Base-by-base conservation (phyloP, 2,888 invertebrate genomes). In the Conchocele bisecta region DNA sequence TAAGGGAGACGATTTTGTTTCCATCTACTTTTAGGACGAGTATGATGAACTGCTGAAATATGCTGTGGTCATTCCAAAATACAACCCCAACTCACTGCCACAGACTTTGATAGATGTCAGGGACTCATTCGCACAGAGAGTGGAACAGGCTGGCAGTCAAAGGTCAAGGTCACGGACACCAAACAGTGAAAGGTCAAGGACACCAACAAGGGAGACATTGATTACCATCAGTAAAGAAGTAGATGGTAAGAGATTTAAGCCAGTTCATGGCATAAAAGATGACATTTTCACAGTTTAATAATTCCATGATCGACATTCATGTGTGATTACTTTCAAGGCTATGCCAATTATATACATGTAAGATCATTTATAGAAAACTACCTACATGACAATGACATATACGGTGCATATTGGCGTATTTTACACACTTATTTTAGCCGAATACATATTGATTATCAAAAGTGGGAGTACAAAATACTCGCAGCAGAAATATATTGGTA, bases 1-100 rank as follows among this genome's bases (percentile, higher is more conserved):
- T 35, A 11, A 13, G 11, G 37, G 11, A 35, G 11, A 13, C 11
- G 11, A 35, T 35, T 11, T 11, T 35, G 37, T n/a, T 35, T 35
- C n/a, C 11, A 13, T 42, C n/a, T 42, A 26, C 48, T 44, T 54
- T 66, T 66, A 90, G 89, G 89, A 89, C 58, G 90, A 90, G 51
- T 90, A 90, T 82, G 86, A 89, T 61, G 89, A 90, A 59, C 73
- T 90, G 20, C 54, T 90, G 53, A 88, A 88, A 75, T 88, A 88
- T 83, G 90, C 90, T 9, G 87, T 88, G 7, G 87, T 90, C 29
- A 76, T 89, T 13, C 89, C 89, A 6, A 81, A 77, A 33, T 85
- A 81, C 54, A 84, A 89, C 54, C 77, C 83, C 0, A 64, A 28
- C 15, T 48, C 59, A 5, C n/a, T 84, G n/a, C 81, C 84, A 3